Base-by-base conservation (phyloP, 2,797 vertebrate species). In the Petrocephalus sullivani region DNA sequence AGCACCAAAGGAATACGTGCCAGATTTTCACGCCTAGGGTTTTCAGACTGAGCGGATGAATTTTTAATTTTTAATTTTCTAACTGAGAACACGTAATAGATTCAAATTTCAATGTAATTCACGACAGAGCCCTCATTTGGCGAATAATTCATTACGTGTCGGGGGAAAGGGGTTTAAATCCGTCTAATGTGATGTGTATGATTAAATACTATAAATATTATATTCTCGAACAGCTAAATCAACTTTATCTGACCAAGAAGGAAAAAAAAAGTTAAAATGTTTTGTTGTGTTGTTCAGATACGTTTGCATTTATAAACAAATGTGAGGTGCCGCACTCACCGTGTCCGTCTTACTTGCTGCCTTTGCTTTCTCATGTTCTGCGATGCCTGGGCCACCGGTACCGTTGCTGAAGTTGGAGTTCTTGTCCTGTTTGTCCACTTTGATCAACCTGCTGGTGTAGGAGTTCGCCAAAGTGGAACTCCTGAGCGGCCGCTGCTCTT, bases 361-460 rank as follows among this genome's bases (percentile, higher is more conserved):
- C 37, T 93, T 96, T 85, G 91, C 95, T 89, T 95, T 96, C 88
- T 97, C 97, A 6, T 91, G 93, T 0, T 96, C 96, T 0, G 94
- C 90, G 49, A 92, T 93, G 85, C 93, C 93, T 87, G 95, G 90
- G 87, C 95, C 92, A n/a, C 89, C 53, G 5, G 91, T 92, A 4
- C 92, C 88, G 89, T 89, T 0, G 67, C 91, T 91, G 58, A 93
- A 88, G 91, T 96, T 97, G 0, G 94, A 94, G 0, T 93, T 96
- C 90, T 98, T 98, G 91, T 98, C 97, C 1, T 96, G 96, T 28
- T 97, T 95, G 67, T 99, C 98, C 93, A 99, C 97, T 91, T 98
- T 99, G 93, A 99, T 99, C 93, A 99, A 97, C 89, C 98, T 96
- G 95, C 95, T 98, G 93, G 97, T 98, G 93, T 98, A 99, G 6